Evolutionary conservation across 2,797 vertebrate genomes (phyloP), one percentile per base, ranked within the genome.

Genomic region (Octomys mimax): DNA sequence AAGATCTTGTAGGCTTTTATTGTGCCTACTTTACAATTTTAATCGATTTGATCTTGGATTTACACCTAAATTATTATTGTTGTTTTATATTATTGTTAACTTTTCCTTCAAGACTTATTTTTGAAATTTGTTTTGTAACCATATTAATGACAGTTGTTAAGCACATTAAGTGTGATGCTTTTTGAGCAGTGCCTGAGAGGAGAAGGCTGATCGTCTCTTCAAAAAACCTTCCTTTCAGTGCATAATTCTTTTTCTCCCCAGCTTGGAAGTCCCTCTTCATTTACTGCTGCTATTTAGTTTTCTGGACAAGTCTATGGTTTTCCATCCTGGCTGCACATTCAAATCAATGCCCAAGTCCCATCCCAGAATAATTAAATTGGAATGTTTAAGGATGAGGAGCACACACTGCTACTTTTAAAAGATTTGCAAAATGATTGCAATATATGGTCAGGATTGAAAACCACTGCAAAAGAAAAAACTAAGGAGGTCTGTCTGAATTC

Each of bases 1-100:
- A 61, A 78, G 89, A n/a, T 14, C 18, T 54, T 71, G 36, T 54
- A 87, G 83, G 26, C 19, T 95, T 91, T 89, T 26, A 62, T 26
- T 84, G 2, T 94, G 22, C 0, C 19, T 61, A 89, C 39, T 84
- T 81, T 42, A 86, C 2, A 92, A 31, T 94, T 94, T 73, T 83
- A 39, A 82, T 16, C 82, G 57, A 71, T 86, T 36, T 59, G 61
- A 78, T 79, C 59, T 84, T 33, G 31, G 36, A 85, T 64, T 73
- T 81, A 95, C 61, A 86, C 11, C 10, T 77, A 91, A 92, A 61
- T 77, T 91, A 71, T 75, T 94, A 54, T 52, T 93, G 24, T 52
- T 89, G 70, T 62, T 93, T 91, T 83, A 93, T 33, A 64, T 84
- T 81, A 81, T 71, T 64, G 78, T 71, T 61, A 87, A 92, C 22